These are phyloP conservation scores for Suricata suricatta DNA, from an alignment of 2,113 vertebrate genomes.

Conservation along the genomic window DNA sequence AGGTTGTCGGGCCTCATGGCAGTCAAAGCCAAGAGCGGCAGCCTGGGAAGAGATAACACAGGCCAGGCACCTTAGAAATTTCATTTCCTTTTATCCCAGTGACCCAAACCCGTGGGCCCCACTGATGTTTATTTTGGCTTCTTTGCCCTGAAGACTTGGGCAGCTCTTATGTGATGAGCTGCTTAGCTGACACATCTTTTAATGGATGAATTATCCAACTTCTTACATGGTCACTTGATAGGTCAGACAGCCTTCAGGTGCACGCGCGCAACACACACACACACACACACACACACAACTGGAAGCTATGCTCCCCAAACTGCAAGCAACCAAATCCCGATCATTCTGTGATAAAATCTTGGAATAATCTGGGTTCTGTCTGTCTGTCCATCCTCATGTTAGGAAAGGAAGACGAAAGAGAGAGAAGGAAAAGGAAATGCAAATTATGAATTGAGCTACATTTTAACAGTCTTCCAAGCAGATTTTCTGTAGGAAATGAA, in stretches of 20 bases:
- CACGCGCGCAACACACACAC: neutral
- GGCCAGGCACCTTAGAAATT: neutral
- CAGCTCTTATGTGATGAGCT: neutral
- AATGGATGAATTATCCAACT: constrained; percentile 49
- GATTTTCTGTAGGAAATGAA: neutral
- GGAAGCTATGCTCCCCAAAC: neutral
- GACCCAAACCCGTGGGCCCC: constrained; percentile 65
- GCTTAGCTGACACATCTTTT: constrained; percentile 58
- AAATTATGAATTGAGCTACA: neutral
- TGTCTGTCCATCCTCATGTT: neutral
- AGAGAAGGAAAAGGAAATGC: neutral
- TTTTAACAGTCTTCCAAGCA: neutral
- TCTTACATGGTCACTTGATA: constrained; percentile 21
- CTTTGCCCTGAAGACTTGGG: constrained; percentile 46
- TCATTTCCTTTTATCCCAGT: constrained; percentile 69
- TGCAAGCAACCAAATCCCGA: neutral
- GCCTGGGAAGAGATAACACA: constrained; percentile 33
- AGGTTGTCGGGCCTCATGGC: neutral
- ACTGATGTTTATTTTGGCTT: constrained; percentile 74
- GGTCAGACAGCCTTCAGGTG: neutral
- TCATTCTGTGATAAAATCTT: neutral
- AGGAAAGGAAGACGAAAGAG: neutral
- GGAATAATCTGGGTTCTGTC: neutral
- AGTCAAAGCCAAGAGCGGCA: constrained; percentile 46
- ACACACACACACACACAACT: neutral